Percentiles rank a stretch among this genome's conserved stretches.
Evolutionary conservation across 2,113 vertebrate genomes (phyloP).

Genomic region (Cryptotis parvus): DNA sequence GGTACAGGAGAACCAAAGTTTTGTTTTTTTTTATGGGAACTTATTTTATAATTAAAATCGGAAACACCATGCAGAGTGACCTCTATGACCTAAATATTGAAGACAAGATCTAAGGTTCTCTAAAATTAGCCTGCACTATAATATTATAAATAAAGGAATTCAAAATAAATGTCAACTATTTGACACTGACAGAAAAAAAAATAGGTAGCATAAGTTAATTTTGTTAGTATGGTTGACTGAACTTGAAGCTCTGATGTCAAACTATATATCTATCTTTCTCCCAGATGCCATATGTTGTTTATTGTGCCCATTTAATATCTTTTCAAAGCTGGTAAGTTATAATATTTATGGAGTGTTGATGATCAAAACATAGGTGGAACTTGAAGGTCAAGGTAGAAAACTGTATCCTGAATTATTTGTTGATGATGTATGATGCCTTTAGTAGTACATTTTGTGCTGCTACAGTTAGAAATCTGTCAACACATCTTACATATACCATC

Average conservation of each 20-base stretch:
- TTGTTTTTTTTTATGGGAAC: not conserved
- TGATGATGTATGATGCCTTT: constrained; percentile 90
- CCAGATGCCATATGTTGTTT: constrained; percentile 79
- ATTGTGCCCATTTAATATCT: constrained; percentile 80
- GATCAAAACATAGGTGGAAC: constrained; percentile 85
- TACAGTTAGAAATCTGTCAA: constrained; percentile 55
- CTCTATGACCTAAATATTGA: not conserved
- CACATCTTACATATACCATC: not conserved
- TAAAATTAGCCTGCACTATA: constrained; percentile 22
- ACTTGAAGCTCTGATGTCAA: constrained; percentile 70
- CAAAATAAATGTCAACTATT: constrained; percentile 65
- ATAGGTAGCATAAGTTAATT: constrained; percentile 77
- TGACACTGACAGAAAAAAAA: constrained; percentile 60
- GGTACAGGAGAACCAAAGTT: not conserved
- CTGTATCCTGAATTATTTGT: constrained; percentile 88
- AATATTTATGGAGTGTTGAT: constrained; percentile 86
- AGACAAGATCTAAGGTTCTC: constrained; percentile 5
- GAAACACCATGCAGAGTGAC: not conserved
- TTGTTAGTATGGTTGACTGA: constrained; percentile 76
- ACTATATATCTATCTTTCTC: constrained; percentile 71
- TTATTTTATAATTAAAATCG: not conserved
- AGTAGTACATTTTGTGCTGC: constrained; percentile 69
- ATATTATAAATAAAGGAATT: constrained; percentile 63
- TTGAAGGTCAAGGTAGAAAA: constrained; percentile 91
- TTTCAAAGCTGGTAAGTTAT: constrained; percentile 86